These are phyloP conservation scores for Arenicola marina DNA, from an alignment of 2,888 invertebrate species.

Conservation along the genomic window DNA sequence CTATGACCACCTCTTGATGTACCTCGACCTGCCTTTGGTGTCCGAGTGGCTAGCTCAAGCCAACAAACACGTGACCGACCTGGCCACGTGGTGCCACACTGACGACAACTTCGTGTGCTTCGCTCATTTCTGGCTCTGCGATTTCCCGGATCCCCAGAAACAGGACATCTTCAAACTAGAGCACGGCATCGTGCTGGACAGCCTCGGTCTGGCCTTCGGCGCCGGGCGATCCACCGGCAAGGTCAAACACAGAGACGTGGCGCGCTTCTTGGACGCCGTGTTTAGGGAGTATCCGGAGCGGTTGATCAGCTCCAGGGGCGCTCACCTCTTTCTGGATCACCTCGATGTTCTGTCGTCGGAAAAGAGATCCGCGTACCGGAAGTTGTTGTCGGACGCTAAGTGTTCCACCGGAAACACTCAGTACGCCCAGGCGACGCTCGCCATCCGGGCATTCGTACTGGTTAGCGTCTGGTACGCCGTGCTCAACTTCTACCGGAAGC, in stretches of 20 bases:
- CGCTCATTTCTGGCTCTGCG: constrained; percentile 58
- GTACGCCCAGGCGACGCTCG: constrained; percentile 57
- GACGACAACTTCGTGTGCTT: constrained; percentile 56
- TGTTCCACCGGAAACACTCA: constrained; percentile 53
- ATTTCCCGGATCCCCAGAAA: constrained; percentile 51
- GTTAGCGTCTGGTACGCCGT: constrained; percentile 57
- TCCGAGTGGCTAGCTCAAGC: constrained; percentile 52
- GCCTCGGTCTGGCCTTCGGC: constrained; percentile 53
- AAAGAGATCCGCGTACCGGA: constrained; percentile 45
- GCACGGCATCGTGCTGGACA: constrained; percentile 51
- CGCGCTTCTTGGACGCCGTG: constrained; percentile 49
- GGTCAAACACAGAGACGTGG: constrained; percentile 44
- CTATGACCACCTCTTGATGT: constrained; percentile 54
- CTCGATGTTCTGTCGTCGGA: constrained; percentile 54
- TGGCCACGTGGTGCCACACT: constrained; percentile 44
- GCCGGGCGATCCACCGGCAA: constrained; percentile 47
- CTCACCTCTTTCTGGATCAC: constrained; percentile 53
- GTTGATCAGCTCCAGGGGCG: constrained; percentile 47
- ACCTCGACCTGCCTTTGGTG: constrained; percentile 55
- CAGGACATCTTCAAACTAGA: constrained; percentile 56
- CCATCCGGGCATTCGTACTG: constrained; percentile 53
- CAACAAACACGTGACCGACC: constrained; percentile 46
- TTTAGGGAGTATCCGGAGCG: constrained; percentile 55
- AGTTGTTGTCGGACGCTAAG: constrained; percentile 54
- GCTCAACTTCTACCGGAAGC: constrained; percentile 50